These are phyloP conservation scores for Drosophila aldrichi DNA, from an alignment of 2,888 invertebrate species.

Conservation along the genomic window DNA sequence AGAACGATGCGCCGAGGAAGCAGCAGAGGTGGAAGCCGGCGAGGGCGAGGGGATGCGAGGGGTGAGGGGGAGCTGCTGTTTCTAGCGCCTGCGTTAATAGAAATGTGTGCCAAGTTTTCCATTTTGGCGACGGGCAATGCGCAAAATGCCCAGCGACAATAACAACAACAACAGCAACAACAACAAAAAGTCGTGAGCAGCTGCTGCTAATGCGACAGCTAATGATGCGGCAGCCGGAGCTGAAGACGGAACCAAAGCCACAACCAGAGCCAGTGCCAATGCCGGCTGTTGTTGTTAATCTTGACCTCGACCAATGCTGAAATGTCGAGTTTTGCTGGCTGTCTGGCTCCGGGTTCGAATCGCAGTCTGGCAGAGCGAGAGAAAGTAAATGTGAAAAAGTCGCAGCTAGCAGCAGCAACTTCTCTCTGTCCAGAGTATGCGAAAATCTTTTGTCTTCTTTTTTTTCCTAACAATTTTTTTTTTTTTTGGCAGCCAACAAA, in stretches of 20 bases:
- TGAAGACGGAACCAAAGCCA: constrained; percentile 41
- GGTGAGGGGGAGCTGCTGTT: background rate
- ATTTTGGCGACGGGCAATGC: constrained; percentile 36
- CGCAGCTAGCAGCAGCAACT: constrained; percentile 13
- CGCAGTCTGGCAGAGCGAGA: constrained; percentile 15
- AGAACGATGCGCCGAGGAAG: constrained; percentile 23
- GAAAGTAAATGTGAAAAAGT: constrained; percentile 60
- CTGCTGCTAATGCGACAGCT: constrained; percentile 59
- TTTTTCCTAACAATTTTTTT: constrained; percentile 4
- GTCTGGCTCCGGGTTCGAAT: constrained; percentile 36
- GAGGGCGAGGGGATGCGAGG: background rate
- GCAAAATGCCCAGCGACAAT: constrained; percentile 23
- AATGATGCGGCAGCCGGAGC: constrained; percentile 60
- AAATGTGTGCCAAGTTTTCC: constrained; percentile 73
- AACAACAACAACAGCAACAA: background rate
- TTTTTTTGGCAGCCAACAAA: constrained; percentile 20
- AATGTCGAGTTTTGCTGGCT: constrained; percentile 47
- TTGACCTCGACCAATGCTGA: constrained; percentile 74
- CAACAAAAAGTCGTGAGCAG: constrained; percentile 43
- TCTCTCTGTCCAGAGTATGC: constrained; percentile 41
- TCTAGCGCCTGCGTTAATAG: constrained; percentile 51
- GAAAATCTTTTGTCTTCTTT: constrained; percentile 21
- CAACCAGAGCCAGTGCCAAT: constrained; percentile 18
- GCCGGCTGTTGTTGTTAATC: constrained; percentile 61
- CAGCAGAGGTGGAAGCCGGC: too few species aligned